These are phyloP conservation scores for Embiotoca jacksoni DNA, from an alignment of 2,113 vertebrate species.

Conservation along the genomic window DNA sequence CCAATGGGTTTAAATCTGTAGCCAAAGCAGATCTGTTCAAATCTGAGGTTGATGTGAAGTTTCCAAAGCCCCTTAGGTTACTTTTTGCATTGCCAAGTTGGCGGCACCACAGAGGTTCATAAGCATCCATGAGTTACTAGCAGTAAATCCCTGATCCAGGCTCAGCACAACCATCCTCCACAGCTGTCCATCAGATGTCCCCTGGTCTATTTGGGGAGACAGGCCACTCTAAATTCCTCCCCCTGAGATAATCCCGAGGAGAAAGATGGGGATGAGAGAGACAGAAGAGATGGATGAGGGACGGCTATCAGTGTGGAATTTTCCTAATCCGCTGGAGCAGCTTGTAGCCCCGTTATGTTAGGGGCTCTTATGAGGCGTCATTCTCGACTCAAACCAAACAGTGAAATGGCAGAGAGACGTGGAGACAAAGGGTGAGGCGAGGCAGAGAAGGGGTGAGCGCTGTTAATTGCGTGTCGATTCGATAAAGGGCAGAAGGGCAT, in stretches of 20 bases:
- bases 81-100: conserved; percentile 52
- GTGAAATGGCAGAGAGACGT: conserved; percentile 2
- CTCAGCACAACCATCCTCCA: conserved; percentile 57
- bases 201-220: conserved; percentile 78
- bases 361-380: conserved; percentile 37
- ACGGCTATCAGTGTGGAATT: conserved; percentile 71
- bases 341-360: conserved; percentile 27
- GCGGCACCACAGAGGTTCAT: conserved; percentile 41
- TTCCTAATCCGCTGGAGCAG: conserved; percentile 61
- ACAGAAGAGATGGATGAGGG: conserved; percentile 48
- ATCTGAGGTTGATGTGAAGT: conserved; percentile 34
- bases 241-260: conserved; percentile 74
- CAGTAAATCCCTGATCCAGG: conserved; percentile 57
- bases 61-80: conserved; percentile 31
- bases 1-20: background rate
- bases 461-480: conserved; percentile 23
- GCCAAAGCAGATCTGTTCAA: conserved; percentile 15
- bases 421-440: conserved; percentile 16
- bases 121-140: conserved; percentile 51
- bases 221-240: conserved; percentile 76
- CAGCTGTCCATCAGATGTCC: conserved; percentile 77
- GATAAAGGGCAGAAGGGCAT: conserved; percentile 25
- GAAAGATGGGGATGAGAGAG: conserved; percentile 69
- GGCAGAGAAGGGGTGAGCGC: background rate
- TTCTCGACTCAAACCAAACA: conserved; percentile 9